Base-by-base conservation (phyloP, 2,113 vertebrate genomes). In the Galeopterus variegatus region DNA sequence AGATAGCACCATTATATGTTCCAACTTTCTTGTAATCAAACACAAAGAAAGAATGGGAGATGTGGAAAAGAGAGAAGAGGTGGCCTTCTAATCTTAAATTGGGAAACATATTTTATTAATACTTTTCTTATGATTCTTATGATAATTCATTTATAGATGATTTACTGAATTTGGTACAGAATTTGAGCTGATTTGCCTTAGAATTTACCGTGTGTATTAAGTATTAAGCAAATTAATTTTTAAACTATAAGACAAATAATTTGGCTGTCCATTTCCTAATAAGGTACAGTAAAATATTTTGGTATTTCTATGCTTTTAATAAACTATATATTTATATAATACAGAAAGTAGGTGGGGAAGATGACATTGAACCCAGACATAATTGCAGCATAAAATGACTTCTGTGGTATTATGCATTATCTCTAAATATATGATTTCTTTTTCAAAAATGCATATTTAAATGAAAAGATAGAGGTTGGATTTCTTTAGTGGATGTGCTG, bases 141-240 rank as follows among this genome's bases (percentile, higher is more conserved):
- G 9, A 88, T 70, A 52, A 86, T 76, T 23, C 70, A 93, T 10
- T 58, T 77, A 52, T 58, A 95, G 14, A 54, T 21, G 33, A 54
- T 8, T 72, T 79, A 23, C 60, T 84, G 26, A 56, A 86, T 88
- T 79, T 45, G 36, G 36, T 75, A 87, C 1, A 77, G 60, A 92
- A 85, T 70, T 92, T 56, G 6, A 76, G 19, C 12, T 65, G 21
- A 6, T 28, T 88, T 86, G 13, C 18, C 28, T 91, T 50, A 80
- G 48, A 56, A 52, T 75, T 84, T 90, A 70, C 28, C 21, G 41
- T 45, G 15, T 64, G 67, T 8, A 1, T 95, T 95, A 70, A 72
- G 54, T 75, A 93, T 72, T 41, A 75, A 23, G 24, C 79, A 92
- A 84, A 87, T 90, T 67, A 70, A 96, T 75, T 75, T 65, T 69